Evolutionary conservation across 1,140 invertebrate species (phyloP).

Genomic region (Atta texana): DNA sequence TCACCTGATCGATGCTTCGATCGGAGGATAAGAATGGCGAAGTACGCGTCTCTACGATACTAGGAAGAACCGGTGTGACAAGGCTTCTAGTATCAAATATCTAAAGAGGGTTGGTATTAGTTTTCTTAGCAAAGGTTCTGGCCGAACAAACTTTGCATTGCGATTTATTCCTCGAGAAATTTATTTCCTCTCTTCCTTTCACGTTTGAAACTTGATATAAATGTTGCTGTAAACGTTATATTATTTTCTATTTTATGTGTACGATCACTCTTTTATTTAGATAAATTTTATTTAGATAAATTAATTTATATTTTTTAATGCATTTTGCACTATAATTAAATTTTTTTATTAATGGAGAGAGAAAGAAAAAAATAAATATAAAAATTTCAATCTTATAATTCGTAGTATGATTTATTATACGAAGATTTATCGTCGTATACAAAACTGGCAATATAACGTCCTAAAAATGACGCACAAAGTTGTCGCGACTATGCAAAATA

Average conservation of each 20-base stretch:
- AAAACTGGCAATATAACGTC: constrained; percentile 34
- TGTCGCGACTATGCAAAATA: constrained; percentile 52
- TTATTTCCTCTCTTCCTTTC: not conserved
- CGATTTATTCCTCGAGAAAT: constrained; percentile 39
- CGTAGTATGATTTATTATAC: not conserved
- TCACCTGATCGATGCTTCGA: constrained; percentile 69
- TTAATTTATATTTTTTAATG: not conserved
- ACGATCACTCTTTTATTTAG: not conserved
- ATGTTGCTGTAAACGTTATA: not conserved
- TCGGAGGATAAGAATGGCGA: constrained; percentile 56
- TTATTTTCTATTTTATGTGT: not conserved
- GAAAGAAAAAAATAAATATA: not conserved
- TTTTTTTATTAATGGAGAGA: not conserved
- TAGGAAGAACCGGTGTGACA: constrained; percentile 64
- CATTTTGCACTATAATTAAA: not conserved
- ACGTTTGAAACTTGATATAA: not conserved
- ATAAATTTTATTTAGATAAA: not conserved
- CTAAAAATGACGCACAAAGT: constrained; percentile 45
- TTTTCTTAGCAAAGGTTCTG: constrained; percentile 26
- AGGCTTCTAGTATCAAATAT: constrained; percentile 78
- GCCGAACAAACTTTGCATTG: constrained; percentile 27
- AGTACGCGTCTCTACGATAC: constrained; percentile 51
- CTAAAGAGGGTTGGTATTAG: constrained; percentile 63
- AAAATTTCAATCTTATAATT: not conserved
- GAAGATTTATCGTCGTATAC: constrained; percentile 22